These are phyloP conservation scores for Entomobrya proxima DNA, from an alignment of 2,888 invertebrate genomes.

Conservation along the genomic window DNA sequence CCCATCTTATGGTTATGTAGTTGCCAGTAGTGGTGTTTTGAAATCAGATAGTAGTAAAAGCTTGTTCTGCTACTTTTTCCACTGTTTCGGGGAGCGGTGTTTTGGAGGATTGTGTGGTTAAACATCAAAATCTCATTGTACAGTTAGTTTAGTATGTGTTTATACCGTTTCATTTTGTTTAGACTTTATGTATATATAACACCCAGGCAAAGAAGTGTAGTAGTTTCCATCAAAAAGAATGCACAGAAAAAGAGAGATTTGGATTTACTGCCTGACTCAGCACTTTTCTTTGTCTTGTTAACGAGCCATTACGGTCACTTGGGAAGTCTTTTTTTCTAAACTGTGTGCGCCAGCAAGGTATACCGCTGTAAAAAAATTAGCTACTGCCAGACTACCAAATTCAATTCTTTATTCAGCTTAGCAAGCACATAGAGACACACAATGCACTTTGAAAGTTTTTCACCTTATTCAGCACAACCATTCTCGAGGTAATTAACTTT, in stretches of 20 bases:
- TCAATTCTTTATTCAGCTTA: not conserved
- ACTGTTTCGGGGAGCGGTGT: slow-evolving; percentile 43
- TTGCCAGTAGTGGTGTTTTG: slow-evolving; percentile 23
- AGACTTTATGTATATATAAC: not conserved
- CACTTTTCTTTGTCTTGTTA: slow-evolving; percentile 63
- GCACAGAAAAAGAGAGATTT: slow-evolving; percentile 36
- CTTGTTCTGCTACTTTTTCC: not conserved
- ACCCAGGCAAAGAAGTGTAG: not conserved
- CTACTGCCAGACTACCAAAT: not conserved
- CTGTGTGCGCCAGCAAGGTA: not conserved
- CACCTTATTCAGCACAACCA: slow-evolving; percentile 29
- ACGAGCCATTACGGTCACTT: slow-evolving; percentile 64
- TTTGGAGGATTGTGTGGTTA: slow-evolving; percentile 49
- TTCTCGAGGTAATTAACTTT: slow-evolving; percentile 35
- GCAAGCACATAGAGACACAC: slow-evolving; percentile 1
- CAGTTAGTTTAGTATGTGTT: not conserved
- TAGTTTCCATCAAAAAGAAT: slow-evolving; percentile 37
- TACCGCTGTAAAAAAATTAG: not conserved
- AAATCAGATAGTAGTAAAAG: slow-evolving; percentile 49
- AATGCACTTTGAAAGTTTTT: slow-evolving; percentile 13
- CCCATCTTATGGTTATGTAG: not conserved
- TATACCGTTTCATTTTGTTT: not conserved
- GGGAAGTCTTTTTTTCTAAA: slow-evolving; percentile 47
- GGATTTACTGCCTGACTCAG: slow-evolving; percentile 52
- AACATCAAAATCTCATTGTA: slow-evolving; percentile 30